A percentile compares a stretch with the other conserved stretches of the same genome.
Conservation (phyloP, 2,113 vertebrate species). For the Larimichthys crocea region DNA sequence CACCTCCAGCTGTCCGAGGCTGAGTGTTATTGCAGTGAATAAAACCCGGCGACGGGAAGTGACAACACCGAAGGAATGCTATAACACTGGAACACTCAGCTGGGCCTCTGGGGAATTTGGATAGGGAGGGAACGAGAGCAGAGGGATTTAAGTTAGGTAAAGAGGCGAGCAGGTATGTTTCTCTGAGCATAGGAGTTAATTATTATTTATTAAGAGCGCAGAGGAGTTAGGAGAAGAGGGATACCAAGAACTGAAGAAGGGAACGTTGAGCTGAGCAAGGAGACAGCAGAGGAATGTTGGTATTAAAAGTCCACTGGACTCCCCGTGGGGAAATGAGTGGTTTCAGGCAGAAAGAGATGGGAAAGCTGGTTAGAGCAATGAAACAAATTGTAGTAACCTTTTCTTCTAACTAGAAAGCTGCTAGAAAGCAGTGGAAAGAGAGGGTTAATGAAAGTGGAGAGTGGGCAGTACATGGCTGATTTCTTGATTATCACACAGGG, state of each 20-base stretch:
- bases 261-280: not conserved
- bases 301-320: not conserved
- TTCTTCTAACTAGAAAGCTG: not conserved
- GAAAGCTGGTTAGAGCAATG: not conserved
- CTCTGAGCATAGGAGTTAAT: not conserved
- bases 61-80: constrained; percentile 66
- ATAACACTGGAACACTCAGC: constrained; percentile 40
- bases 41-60: constrained; percentile 65
- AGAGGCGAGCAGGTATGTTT: constrained; percentile 13
- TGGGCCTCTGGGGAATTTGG: constrained; percentile 36
- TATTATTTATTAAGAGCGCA: not conserved
- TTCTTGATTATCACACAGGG: not conserved
- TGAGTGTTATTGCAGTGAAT: constrained; percentile 56
- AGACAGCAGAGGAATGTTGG: constrained; percentile 16
- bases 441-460: constrained; percentile 2
- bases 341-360: not conserved
- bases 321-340: not conserved
- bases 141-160: constrained; percentile 19
- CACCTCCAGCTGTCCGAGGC: constrained; percentile 58
- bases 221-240: constrained; percentile 1
- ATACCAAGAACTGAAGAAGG: constrained; percentile 9
- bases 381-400: not conserved
- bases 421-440: not conserved
- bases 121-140: constrained; percentile 2
- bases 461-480: not conserved